Evolutionary conservation across 2,797 vertebrate species (phyloP), one percentile per base, ranked within the genome.

Genomic region (Melanotaenia trifasciata): DNA sequence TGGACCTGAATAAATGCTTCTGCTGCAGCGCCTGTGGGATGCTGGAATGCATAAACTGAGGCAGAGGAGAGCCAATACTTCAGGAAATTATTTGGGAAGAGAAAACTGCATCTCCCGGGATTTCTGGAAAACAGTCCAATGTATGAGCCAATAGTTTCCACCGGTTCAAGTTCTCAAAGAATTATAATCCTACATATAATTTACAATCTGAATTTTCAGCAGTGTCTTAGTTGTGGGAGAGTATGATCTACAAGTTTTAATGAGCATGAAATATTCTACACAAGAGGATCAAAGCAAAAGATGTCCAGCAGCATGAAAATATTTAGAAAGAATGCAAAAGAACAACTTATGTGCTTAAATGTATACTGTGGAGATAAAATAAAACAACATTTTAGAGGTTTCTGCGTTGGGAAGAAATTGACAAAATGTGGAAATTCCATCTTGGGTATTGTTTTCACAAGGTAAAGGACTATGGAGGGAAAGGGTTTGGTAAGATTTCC

Each of bases 1-100:
- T 50, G 72, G 66, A 84, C 78, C 62, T 80, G 78, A 72, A 85
- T 81, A 90, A 85, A 89, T 78, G 78, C 66, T 72, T 80, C 68
- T 90, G 81, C 75, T 61, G 20, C 6, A 1, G 43, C 71, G 77
- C 77, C 71, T 78, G 57, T 24, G 64, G 66, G 70, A 84, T 3
- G 28, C 60, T 72, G 75, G 74, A 84, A 81, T 61, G 81, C 77
- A 86, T 79, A 79, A 84, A 80, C 66, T 66, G 64, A 83, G 76
- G 83, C 79, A 78, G 47, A 86, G 70, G 72, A 85, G 80, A 79
- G 78, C 61, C 74, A 61, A 70, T 85, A 79, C 74, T 75, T 84
- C 22, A 45, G 16, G 58, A 69, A 68, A 68, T 56, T 33, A 47
- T 68, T 51, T 78, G 28, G 36, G 50, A 67, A 70, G 11, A 53